Evolutionary conservation across 2,888 invertebrate species (phyloP).

Genomic region (Incurvaria masculella): DNA sequence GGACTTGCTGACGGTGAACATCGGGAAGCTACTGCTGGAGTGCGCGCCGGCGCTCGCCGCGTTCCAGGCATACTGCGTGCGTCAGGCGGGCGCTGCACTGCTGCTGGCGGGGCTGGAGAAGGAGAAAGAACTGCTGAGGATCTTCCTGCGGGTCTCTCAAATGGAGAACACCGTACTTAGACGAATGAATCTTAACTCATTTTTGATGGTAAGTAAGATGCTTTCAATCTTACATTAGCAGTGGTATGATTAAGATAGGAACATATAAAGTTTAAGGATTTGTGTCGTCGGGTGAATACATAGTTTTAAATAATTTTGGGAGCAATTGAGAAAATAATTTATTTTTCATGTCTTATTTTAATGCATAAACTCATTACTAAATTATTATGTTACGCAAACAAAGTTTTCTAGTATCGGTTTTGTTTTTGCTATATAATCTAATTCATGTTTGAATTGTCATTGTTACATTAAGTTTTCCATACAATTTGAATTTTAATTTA

Average conservation of each 20-base stretch:
- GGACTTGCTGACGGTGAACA: constrained; percentile 84
- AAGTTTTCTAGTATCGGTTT: no score
- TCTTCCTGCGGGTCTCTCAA: constrained; percentile 93
- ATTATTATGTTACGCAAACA: no score
- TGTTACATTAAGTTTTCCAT: no score
- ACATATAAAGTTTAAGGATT: neutral
- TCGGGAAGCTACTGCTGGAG: constrained; percentile 87
- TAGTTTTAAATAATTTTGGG: no score
- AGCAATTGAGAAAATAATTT: no score
- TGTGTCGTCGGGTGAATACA: no score
- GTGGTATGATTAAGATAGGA: neutral
- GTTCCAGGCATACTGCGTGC: constrained; percentile 92
- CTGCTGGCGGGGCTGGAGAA: constrained; percentile 88
- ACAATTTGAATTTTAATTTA: neutral
- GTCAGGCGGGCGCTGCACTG: constrained; percentile 87
- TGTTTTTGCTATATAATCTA: no score
- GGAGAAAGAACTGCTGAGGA: constrained; percentile 89
- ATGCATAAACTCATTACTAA: no score
- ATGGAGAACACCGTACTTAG: constrained; percentile 93
- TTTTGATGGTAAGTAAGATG: constrained; percentile 89
- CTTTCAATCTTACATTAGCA: neutral
- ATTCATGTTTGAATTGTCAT: no score
- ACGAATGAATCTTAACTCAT: constrained; percentile 96
- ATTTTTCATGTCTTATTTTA: no score
- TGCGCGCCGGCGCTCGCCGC: constrained; percentile 91